Evolutionary conservation across 2,113 vertebrate species (phyloP).

Genomic region (pig (Sus scrofa)): T2T-Sscrofa CM000824.6:25411501-25412000

Average conservation of each 20-base stretch:
- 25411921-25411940: constrained; percentile 42
- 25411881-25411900: background rate
- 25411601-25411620: background rate
- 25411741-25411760: background rate
- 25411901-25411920: constrained; percentile 39
- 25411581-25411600: background rate
- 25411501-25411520: background rate
- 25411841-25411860: background rate
- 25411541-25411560: background rate
- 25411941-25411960: constrained; percentile 54
- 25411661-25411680: background rate
- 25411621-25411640: background rate
- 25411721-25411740: background rate
- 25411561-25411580: background rate
- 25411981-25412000: constrained; percentile 97
- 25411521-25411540: background rate
- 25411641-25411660: background rate
- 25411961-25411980: constrained; percentile 98
- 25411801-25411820: background rate
- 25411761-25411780: background rate
- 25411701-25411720: background rate
- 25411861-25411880: background rate
- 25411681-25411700: background rate
- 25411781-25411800: background rate
- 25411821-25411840: background rate